phyloP scores from a whole-genome alignment of 2,113 vertebrate genomes.

The Ceyx margarethae region DNA sequence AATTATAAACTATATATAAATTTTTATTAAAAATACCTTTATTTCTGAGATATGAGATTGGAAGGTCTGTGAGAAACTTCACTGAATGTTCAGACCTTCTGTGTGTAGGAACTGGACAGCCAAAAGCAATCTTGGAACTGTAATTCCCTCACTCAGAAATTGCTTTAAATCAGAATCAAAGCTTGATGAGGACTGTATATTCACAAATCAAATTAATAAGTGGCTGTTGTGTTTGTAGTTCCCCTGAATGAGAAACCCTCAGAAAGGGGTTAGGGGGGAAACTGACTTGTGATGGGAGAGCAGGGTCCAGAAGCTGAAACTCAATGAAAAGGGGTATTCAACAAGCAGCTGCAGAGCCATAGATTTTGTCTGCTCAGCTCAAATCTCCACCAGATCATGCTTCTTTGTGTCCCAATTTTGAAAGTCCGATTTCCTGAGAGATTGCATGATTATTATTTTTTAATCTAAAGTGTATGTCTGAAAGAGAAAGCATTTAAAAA shows the following conservation, averaged over 20 bases:
- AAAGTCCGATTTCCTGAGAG: constrained; percentile 44
- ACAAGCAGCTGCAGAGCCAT: not conserved
- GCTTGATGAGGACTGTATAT: not conserved
- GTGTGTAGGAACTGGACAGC: not conserved
- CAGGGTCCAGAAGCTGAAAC: not conserved
- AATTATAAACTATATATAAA: not conserved
- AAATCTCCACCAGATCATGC: not conserved
- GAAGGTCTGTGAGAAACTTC: not conserved
- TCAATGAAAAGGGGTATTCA: constrained; percentile 8
- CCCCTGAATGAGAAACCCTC: not conserved
- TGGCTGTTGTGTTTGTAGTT: constrained; percentile 12
- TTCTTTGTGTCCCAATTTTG: not conserved
- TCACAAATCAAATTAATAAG: constrained; percentile 15
- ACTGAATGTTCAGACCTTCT: not conserved
- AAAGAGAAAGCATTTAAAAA: not conserved
- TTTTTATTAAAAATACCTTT: not conserved
- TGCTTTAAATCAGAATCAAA: not conserved
- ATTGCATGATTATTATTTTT: constrained; percentile 44
- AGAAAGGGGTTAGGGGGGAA: not conserved
- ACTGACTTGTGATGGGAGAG: not conserved
- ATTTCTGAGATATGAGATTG: not conserved
- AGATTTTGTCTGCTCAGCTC: constrained; percentile 16
- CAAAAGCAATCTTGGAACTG: not conserved
- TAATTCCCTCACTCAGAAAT: constrained; percentile 36
- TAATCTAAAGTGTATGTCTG: constrained; percentile 55